These are phyloP conservation scores for Gandaritis pyraliata DNA, from an alignment of 2,888 invertebrate species.

Conservation along the genomic window DNA sequence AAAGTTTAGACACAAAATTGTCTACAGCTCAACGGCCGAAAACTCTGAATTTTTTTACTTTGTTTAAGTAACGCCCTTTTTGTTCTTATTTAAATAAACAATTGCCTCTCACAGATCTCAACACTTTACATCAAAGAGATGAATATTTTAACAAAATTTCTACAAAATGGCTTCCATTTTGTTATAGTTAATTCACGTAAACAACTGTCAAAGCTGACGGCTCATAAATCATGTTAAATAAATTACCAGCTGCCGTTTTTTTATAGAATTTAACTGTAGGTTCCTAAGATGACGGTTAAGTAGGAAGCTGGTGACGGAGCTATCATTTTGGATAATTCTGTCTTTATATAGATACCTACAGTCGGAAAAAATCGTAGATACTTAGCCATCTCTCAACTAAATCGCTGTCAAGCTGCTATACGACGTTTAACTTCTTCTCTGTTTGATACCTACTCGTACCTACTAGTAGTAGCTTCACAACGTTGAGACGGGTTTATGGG, in stretches of 20 bases:
- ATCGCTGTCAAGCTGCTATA: no score
- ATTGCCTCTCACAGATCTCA: conserved; percentile 17
- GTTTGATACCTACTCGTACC: no score
- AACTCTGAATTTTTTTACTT: not conserved
- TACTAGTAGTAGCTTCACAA: no score
- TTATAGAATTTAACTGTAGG: conserved; percentile 6
- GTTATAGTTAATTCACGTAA: conserved; percentile 34
- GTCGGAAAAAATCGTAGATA: no score
- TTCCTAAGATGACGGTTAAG: not conserved
- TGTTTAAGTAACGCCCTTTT: conserved; percentile 6
- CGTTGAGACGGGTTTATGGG: no score
- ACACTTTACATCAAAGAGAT: conserved; percentile 31
- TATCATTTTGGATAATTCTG: no score
- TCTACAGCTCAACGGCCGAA: not conserved
- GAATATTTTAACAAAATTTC: conserved; percentile 8
- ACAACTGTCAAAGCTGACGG: conserved; percentile 29
- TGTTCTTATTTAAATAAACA: conserved; percentile 13
- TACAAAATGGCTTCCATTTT: conserved; percentile 31
- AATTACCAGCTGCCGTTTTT: conserved; percentile 22
- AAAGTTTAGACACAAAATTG: no score
- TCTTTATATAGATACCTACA: no score
- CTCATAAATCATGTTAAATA: conserved; percentile 37
- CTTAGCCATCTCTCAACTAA: no score
- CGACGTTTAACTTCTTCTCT: no score
- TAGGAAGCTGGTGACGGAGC: not conserved